Evolutionary conservation across 2,113 vertebrate genomes (phyloP).

Genomic region (Balaeniceps rex): DNA sequence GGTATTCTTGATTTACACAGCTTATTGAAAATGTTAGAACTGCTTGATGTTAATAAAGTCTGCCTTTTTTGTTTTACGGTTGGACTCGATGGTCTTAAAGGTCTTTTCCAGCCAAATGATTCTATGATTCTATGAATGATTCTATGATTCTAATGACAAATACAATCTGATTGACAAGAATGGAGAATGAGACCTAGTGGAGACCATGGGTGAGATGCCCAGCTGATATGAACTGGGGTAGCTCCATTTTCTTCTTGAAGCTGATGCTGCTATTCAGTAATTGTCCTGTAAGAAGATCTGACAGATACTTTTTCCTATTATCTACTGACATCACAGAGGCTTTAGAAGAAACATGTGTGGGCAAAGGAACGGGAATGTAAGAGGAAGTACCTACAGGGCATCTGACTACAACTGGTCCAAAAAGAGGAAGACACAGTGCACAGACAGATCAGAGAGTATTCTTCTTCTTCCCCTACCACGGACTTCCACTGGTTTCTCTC

Average conservation of each 20-base stretch:
- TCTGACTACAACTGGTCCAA: not conserved
- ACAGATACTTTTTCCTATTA: not conserved
- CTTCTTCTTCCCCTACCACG: accelerated
- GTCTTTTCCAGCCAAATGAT: too few species aligned
- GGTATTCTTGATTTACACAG: not conserved
- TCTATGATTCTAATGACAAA: too few species aligned
- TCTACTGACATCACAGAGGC: not conserved
- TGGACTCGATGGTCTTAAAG: too few species aligned
- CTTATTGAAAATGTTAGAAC: not conserved
- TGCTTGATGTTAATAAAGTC: not conserved
- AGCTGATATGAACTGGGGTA: not conserved
- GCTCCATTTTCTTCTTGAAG: not conserved
- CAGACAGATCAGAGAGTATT: not conserved
- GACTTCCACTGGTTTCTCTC: not conserved
- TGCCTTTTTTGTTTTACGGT: not conserved
- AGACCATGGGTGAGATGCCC: not conserved
- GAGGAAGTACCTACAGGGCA: not conserved
- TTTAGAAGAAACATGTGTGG: not conserved
- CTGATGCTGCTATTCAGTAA: not conserved
- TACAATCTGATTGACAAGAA: not conserved
- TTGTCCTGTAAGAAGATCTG: not conserved
- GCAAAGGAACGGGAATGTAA: not conserved
- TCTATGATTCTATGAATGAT: too few species aligned
- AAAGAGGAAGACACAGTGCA: not conserved
- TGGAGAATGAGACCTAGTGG: not conserved